Base-by-base conservation (phyloP, 2,797 vertebrate genomes). In the Percopsis omiscomaycus region DNA sequence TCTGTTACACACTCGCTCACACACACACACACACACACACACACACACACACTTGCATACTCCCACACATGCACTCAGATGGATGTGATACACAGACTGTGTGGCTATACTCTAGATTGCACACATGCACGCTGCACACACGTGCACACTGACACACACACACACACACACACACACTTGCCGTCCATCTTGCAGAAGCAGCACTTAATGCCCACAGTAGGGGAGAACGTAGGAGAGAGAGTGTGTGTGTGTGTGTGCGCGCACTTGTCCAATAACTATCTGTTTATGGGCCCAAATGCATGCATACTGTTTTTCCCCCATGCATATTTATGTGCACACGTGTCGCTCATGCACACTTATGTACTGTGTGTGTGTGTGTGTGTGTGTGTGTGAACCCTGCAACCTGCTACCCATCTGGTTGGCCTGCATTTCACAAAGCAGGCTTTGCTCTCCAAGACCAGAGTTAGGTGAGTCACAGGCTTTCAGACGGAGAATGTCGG, bases 61-160 rank as follows among this genome's bases (percentile, higher is more conserved):
- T 28, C 52, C 28, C 52, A 54, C 52, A 54, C 52, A 54, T 16
- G 28, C 52, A 54, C 27, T 28, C 22, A 22, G 22, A 22, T 22
- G 22, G 22, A 22, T 22, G 1, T 22, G 22, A 22, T 22, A 22
- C 1, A 22, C 22, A 22, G 22, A 22, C 22, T 22, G 22, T 22
- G 22, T 22, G 22, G 1, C 22, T 22, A 51, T 22, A 51, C 49
- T 28, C 49, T 15, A 14, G 16, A 14, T 12, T 12, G 27, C 22
- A 58, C 16, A 58, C 42, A 58, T 42, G 22, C 11, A 58, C 32
- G 16, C 32, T 32, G 37, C 55, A 16, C 55, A 44, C 32, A 51
- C 15, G 15, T 6, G 15, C 50, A 51, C 50, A 51, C 4, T n/a
- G 15, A 44, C 44, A 45, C 44, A 45, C 44, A 48, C 47, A 48